Evolutionary conservation across 1,140 invertebrate genomes (phyloP).

Genomic region (Vanessa tameamea): DNA sequence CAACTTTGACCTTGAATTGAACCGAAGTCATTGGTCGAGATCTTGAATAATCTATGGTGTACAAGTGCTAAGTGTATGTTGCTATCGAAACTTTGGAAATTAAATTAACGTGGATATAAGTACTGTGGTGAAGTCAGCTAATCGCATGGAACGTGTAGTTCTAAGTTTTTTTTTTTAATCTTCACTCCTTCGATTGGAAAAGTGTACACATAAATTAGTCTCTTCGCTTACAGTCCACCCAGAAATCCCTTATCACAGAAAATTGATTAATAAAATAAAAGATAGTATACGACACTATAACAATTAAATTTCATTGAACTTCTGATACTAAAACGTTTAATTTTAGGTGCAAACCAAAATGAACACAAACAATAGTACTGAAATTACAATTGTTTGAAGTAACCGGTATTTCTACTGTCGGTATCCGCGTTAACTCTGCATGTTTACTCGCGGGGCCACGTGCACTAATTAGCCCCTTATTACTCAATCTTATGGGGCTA

Average conservation of each 20-base stretch:
- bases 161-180: too few species aligned
- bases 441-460: conserved; percentile 62
- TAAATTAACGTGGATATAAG: too few species aligned
- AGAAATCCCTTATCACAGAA: neutral
- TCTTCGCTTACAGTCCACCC: neutral
- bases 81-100: too few species aligned
- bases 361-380: conserved; percentile 2
- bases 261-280: neutral
- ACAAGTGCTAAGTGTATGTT: too few species aligned
- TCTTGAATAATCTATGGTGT: too few species aligned
- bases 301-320: too few species aligned
- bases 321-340: neutral
- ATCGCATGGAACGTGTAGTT: too few species aligned
- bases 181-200: too few species aligned
- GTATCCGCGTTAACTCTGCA: conserved; percentile 50
- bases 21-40: too few species aligned
- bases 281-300: neutral
- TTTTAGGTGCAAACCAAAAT: conserved; percentile 1
- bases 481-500: conserved; percentile 71
- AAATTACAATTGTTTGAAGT: conserved; percentile 19
- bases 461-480: conserved; percentile 65
- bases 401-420: conserved; percentile 17
- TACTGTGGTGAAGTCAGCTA: too few species aligned
- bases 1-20: too few species aligned
- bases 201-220: too few species aligned